Evolutionary conservation across 2,797 vertebrate species (phyloP).

Genomic region (Tenualosa thibaudeaui): DNA sequence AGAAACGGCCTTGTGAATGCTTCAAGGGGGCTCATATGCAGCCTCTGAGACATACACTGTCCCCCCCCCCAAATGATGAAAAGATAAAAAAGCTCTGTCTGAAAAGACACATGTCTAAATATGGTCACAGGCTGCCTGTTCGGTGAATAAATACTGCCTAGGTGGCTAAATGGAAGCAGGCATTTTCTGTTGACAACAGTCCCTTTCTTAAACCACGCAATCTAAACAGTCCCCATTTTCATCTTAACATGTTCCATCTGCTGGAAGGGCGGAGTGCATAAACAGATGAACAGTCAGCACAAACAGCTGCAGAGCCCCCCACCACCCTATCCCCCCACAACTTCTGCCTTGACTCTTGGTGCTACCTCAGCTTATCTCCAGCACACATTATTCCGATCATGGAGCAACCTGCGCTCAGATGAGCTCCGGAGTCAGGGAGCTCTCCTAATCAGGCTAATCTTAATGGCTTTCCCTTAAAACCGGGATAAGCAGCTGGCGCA

Average conservation of each 20-base stretch:
- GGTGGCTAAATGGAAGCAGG: conserved; percentile 35
- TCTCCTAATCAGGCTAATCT: conserved; percentile 19
- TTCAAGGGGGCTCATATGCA: neutral
- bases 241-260: conserved; percentile 74
- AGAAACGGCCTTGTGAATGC: neutral
- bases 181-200: conserved; percentile 41
- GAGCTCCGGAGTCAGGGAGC: neutral
- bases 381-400: conserved; percentile 9
- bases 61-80: neutral
- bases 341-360: conserved; percentile 25
- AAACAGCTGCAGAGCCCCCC: conserved; percentile 68
- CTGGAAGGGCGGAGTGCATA: conserved; percentile 65
- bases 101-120: conserved; percentile 18
- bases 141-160: conserved; percentile 13
- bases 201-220: conserved; percentile 33
- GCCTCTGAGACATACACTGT: neutral
- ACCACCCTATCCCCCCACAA: conserved; percentile 30
- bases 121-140: conserved; percentile 20
- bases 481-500: conserved; percentile 13
- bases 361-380: neutral
- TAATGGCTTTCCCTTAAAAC: conserved; percentile 19
- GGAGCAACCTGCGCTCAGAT: conserved; percentile 14
- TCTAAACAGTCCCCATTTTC: conserved; percentile 57
- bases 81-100: conserved; percentile 9
- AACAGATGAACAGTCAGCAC: conserved; percentile 59